A percentile compares a stretch with the other conserved stretches of the same genome.
phyloP scores from a whole-genome alignment of 2,797 vertebrate genomes.

The Clarias laeviceps region DNA sequence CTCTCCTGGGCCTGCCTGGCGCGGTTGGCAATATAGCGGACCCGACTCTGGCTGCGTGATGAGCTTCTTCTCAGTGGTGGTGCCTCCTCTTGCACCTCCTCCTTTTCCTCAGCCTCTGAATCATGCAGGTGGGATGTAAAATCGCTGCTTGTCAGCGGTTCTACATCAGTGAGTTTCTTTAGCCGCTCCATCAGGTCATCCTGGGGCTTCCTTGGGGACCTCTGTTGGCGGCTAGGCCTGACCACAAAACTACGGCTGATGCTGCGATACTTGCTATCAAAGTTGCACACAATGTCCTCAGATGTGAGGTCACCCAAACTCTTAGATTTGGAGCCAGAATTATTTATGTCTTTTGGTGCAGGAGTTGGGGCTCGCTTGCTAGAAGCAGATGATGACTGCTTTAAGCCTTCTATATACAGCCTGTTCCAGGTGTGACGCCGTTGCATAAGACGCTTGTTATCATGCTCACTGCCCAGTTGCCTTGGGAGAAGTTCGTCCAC shows the following conservation, averaged over 20 bases:
- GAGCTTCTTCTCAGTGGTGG: conserved; percentile 81
- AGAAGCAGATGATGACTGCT: conserved; percentile 67
- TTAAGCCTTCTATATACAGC: conserved; percentile 85
- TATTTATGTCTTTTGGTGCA: conserved; percentile 45
- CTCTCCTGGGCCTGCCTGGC: conserved; percentile 90
- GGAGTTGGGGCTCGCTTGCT: conserved; percentile 58
- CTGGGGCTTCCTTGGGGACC: conserved; percentile 47
- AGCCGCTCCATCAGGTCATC: conserved; percentile 84
- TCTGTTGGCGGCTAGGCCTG: conserved; percentile 65
- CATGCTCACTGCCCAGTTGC: conserved; percentile 66
- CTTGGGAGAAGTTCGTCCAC: conserved; percentile 71
- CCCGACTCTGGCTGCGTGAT: conserved; percentile 90
- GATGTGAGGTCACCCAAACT: conserved; percentile 94
- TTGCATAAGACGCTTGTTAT: conserved; percentile 64
- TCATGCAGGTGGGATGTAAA: conserved; percentile 52
- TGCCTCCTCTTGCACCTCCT: conserved; percentile 64
- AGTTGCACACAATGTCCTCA: conserved; percentile 85
- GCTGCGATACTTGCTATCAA: conserved; percentile 85
- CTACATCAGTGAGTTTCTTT: conserved; percentile 80
- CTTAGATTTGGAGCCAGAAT: conserved; percentile 83
- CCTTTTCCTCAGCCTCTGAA: neutral
- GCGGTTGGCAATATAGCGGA: conserved; percentile 90
- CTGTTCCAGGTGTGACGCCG: conserved; percentile 86
- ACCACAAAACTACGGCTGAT: conserved; percentile 84
- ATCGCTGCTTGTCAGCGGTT: conserved; percentile 72